These are phyloP conservation scores for Urophycis tenuis DNA, from an alignment of 2,797 vertebrate species.

Conservation along the genomic window DNA sequence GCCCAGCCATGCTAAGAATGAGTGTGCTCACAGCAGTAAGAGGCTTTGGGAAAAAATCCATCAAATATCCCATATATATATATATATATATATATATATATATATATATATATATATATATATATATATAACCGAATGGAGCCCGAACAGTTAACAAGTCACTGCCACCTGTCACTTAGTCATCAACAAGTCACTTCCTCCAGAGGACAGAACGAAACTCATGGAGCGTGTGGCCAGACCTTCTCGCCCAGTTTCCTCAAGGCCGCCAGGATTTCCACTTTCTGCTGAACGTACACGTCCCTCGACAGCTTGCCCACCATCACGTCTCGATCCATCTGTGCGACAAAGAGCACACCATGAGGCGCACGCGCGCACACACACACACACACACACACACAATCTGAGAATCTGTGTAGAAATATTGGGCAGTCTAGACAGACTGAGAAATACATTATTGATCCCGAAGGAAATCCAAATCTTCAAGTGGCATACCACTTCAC, in stretches of 20 bases:
- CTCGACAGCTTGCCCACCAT: conserved; percentile 88
- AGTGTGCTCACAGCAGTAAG: background rate
- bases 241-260: conserved; percentile 93
- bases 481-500: background rate
- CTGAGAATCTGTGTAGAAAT: background rate
- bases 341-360: conserved; percentile 29
- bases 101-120: too few species aligned
- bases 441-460: background rate
- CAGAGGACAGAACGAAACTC: background rate
- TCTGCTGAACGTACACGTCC: conserved; percentile 86
- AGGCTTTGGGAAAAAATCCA: background rate
- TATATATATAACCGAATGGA: background rate
- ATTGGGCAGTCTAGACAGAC: background rate
- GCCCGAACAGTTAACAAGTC: background rate
- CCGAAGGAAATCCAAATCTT: background rate
- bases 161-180: background rate
- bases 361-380: conserved; percentile 3
- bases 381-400: conserved; percentile 1
- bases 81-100: background rate
- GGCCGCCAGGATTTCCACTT: conserved; percentile 92
- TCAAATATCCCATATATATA: background rate
- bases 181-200: background rate
- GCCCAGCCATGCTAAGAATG: too few species aligned
- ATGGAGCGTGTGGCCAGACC: conserved; percentile 64
- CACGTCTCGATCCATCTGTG: conserved; percentile 92